These are phyloP conservation scores for Cynopterus sphinx DNA, from an alignment of 2,797 vertebrate genomes.

Conservation along the genomic window DNA sequence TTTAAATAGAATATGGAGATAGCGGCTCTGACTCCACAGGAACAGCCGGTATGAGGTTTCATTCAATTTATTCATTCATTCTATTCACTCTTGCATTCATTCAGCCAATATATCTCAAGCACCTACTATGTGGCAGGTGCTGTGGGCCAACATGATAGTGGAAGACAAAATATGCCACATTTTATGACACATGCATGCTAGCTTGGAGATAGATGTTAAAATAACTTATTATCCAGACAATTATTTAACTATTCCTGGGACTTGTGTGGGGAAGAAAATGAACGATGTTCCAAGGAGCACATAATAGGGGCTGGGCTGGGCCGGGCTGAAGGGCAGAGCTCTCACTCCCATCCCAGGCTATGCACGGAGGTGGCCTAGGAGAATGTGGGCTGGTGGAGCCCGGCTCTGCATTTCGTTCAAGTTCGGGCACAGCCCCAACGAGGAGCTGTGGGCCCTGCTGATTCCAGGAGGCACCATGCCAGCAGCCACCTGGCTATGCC, in stretches of 20 bases:
- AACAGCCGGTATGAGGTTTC: neutral
- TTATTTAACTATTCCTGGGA: neutral
- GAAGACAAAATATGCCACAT: neutral
- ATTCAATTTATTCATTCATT: neutral
- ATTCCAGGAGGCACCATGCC: slow-evolving; percentile 22
- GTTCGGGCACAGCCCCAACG: neutral
- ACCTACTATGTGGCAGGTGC: neutral
- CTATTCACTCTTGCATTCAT: neutral
- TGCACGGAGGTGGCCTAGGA: neutral
- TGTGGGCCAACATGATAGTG: too few species aligned
- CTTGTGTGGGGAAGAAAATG: neutral
- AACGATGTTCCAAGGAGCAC: neutral
- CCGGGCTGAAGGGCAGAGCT: neutral
- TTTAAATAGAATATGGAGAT: neutral
- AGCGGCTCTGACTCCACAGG: neutral
- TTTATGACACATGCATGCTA: neutral
- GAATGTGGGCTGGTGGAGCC: neutral
- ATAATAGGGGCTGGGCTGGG: neutral
- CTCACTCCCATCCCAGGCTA: neutral
- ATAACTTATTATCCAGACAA: neutral
- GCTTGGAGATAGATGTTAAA: neutral
- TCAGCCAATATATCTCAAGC: neutral
- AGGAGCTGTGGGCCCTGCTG: neutral
- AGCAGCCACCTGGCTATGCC: slow-evolving; percentile 46
- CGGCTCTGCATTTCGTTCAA: neutral